Base-by-base conservation (phyloP, 2,797 vertebrate genomes). In the Danio choprae region DNA sequence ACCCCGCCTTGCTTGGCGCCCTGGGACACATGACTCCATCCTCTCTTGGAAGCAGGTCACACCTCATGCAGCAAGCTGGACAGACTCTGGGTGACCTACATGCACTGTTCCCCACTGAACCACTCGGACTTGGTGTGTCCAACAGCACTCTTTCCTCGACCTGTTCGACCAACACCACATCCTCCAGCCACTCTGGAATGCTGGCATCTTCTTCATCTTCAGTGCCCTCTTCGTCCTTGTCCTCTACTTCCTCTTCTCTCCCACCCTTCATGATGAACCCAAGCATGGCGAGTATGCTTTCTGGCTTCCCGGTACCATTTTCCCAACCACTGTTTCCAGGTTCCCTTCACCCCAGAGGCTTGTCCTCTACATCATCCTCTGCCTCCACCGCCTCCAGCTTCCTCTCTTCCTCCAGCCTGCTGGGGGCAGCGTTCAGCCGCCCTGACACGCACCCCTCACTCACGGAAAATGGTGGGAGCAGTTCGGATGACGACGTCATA, bases 401-500 rank as follows among this genome's bases (percentile, higher is more conserved):
- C 89, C 95, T 97, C 70, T 90, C 96, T 76, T 90, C 94, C 87
- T 94, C 96, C 92, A 93, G 96, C 93, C 90, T 95, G 75, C 82
- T 95, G 77, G 94, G 93, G 50, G 89, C 93, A 13, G 91, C 93
- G 0, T 89, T 94, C 77, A 90, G 87, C 59, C 92, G 89, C 63
- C 92, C 96, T n/a, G 95, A 98, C 89, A 78, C 92, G 74, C 94
- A 92, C 51, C 94, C 91, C 55, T 89, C 90, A 81, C 91, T 93
- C 51, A 84, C 93, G 0, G 96, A 98, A 87, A 96, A 96, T 41
- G 96, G 96, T 10, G 95, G 95, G 82, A 98, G 96, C 87, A 98
- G 97, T 87, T 98, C 97, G 38, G 98, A 99, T 13, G 95, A 96
- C 4, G 98, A 99, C 58, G 97, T 99, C 74, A 98, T 99, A 82